Conservation (phyloP, 1,140 invertebrate genomes). For the Conus betulinus region DNA sequence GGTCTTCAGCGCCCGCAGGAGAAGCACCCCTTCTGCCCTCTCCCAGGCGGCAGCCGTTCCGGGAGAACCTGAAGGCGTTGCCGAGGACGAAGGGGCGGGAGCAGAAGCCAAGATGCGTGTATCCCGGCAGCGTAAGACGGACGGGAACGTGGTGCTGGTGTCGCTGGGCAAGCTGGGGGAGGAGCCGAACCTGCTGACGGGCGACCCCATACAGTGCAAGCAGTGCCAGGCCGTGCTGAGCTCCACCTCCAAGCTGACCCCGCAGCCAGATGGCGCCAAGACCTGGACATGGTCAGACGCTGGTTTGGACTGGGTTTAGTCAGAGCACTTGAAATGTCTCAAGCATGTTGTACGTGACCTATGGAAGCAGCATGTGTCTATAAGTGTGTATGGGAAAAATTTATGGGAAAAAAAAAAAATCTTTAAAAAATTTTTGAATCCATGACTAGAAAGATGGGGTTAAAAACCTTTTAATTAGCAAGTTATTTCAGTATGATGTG, state of each 20-base stretch:
- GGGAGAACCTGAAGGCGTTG: background rate
- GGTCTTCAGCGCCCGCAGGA: background rate
- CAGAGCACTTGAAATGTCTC: no score
- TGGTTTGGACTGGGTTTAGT: no score
- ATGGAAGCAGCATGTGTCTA: no score
- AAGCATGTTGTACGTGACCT: no score
- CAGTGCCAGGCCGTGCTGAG: constrained; percentile 64
- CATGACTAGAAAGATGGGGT: no score
- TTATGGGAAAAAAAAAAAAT: no score
- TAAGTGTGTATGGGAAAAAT: no score
- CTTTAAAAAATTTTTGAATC: no score
- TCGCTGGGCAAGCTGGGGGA: constrained; percentile 60
- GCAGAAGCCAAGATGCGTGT: background rate
- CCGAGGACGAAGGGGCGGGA: background rate
- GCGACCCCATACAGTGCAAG: constrained; percentile 62
- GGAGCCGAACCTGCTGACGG: constrained; percentile 60
- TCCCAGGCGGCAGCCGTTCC: background rate
- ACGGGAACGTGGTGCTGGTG: constrained; percentile 62
- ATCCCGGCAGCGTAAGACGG: constrained; percentile 34
- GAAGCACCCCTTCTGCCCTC: background rate
- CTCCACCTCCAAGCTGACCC: constrained; percentile 47
- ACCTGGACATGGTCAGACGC: constrained; percentile 59
- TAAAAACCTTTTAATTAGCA: no score
- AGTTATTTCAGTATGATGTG: no score
- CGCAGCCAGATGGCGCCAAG: constrained; percentile 38